phyloP scores from a whole-genome alignment of 2,113 vertebrate genomes.

The Tychaedon coryphoeus region DNA sequence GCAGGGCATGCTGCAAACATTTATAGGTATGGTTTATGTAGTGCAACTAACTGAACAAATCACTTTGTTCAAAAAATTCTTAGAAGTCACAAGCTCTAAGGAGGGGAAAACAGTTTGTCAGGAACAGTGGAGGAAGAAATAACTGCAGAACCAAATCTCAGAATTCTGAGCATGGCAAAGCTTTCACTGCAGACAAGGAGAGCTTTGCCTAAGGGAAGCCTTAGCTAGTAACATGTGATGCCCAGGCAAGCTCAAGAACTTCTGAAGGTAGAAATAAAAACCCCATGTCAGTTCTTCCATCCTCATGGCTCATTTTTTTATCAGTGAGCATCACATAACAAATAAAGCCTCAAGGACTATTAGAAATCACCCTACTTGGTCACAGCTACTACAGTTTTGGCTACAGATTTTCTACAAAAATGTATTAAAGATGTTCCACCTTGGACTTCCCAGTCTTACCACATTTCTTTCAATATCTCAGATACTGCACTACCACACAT shows the following conservation, averaged over 20 bases:
- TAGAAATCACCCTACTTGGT: neutral
- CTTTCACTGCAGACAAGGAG: neutral
- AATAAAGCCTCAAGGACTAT: neutral
- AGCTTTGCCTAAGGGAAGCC: neutral
- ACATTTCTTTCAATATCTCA: neutral
- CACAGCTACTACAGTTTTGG: neutral
- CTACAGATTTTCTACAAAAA: neutral
- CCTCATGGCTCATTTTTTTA: neutral
- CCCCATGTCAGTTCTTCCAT: neutral
- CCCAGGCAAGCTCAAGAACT: neutral
- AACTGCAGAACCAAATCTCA: neutral
- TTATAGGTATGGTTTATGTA: slow-evolving; percentile 16
- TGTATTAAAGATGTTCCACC: neutral
- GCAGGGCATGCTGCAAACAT: neutral
- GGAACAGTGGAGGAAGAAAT: neutral
- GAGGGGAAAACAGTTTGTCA: neutral
- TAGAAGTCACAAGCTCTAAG: neutral
- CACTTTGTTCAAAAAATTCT: neutral
- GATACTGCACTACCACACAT: neutral
- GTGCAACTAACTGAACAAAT: neutral
- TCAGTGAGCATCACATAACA: neutral
- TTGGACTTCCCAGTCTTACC: neutral
- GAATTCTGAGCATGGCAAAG: neutral
- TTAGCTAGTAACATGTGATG: neutral
- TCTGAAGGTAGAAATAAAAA: neutral